These are phyloP conservation scores for Gymnorhina tibicen DNA, from an alignment of 2,113 vertebrate species.

Conservation along the genomic window DNA sequence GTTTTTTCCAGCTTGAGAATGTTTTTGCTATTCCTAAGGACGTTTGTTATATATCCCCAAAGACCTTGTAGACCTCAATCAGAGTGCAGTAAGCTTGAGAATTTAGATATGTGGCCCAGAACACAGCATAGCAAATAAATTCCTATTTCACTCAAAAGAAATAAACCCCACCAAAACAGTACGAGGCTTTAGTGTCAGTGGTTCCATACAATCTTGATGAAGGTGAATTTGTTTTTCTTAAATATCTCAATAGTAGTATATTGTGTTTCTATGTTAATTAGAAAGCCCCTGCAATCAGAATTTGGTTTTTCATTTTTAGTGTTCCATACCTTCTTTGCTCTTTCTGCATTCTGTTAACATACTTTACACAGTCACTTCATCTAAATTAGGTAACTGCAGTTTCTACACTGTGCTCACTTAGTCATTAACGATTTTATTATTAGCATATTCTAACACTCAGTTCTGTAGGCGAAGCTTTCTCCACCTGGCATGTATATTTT, in stretches of 20 bases:
- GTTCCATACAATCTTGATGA: not conserved
- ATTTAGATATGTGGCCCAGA: not conserved
- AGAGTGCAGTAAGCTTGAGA: not conserved
- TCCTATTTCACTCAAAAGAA: not conserved
- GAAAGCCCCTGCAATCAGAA: not conserved
- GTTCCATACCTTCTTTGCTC: slow-evolving; percentile 24
- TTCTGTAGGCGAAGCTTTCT: slow-evolving; percentile 45
- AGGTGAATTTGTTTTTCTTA: not conserved
- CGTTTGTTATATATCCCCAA: not conserved
- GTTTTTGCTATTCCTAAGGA: not conserved
- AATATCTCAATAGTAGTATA: not conserved
- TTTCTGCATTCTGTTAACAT: slow-evolving; percentile 44
- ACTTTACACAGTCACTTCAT: slow-evolving; percentile 45
- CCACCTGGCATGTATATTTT: slow-evolving; percentile 19
- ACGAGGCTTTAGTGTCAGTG: not conserved
- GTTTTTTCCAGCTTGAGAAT: not conserved
- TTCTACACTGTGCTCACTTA: slow-evolving; percentile 52
- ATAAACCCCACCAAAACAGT: not conserved
- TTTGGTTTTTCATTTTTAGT: slow-evolving; percentile 44
- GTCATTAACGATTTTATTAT: slow-evolving; percentile 64
- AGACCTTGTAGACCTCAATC: not conserved
- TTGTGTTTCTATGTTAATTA: slow-evolving; percentile 3
- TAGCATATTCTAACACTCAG: slow-evolving; percentile 43
- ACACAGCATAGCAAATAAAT: not conserved
- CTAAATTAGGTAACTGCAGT: slow-evolving; percentile 55